Evolutionary conservation across 53 echinoderm and acorn worm genomes (phyloP).

Genomic region (Apostichopus leukothele): DNA sequence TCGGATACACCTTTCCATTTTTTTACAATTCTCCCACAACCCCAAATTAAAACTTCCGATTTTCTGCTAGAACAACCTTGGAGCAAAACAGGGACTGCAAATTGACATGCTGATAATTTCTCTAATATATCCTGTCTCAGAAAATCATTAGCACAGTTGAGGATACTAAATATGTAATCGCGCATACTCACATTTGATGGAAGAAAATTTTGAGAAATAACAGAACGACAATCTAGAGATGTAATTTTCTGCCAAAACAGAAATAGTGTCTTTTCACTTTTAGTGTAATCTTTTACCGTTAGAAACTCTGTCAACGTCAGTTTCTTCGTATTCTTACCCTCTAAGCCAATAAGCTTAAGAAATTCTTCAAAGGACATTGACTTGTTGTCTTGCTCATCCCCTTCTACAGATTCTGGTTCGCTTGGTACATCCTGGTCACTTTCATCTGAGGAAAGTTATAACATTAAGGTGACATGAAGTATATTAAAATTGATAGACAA

Average conservation of each 20-base stretch:
- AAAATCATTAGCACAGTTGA: conserved; percentile 27
- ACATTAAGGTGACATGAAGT: too few relatives aligned
- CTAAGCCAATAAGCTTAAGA: neutral
- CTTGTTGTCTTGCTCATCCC: neutral
- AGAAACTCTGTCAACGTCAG: neutral
- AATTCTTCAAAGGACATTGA: neutral
- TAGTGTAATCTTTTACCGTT: neutral
- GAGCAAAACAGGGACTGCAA: conserved; percentile 7
- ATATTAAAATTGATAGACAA: too few relatives aligned
- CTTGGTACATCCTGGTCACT: neutral
- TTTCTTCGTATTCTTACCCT: neutral
- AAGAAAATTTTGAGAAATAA: neutral
- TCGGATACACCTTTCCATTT: conserved; percentile 9
- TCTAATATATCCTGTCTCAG: conserved; percentile 24
- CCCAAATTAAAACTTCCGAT: neutral
- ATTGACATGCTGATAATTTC: conserved; percentile 34
- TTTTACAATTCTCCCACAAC: neutral
- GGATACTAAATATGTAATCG: conserved; percentile 21
- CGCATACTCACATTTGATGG: neutral
- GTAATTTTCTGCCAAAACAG: conserved; percentile 19
- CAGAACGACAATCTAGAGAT: neutral
- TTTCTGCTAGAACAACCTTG: neutral
- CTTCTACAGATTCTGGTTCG: conserved; percentile 1
- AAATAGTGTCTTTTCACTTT: neutral
- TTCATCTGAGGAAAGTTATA: neutral